Base-by-base conservation (phyloP, 2,113 vertebrate genomes). In the Ivindomyrus marchei region DNA sequence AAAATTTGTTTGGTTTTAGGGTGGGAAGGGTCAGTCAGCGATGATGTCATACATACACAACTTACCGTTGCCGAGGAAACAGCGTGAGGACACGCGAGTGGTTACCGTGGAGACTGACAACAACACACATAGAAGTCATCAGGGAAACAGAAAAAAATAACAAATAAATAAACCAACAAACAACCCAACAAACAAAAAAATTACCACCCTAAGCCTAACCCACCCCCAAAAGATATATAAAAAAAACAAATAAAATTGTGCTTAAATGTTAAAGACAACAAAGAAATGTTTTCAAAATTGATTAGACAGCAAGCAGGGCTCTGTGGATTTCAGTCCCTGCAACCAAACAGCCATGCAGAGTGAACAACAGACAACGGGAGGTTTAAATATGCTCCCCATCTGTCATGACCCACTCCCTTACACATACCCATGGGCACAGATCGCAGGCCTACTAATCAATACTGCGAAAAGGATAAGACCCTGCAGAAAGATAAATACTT, bases 51-150 rank as follows among this genome's bases (percentile, higher is more conserved):
- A 95, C 96, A 95, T 95, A 96, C 95, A 96, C 96, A 96, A 96
- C 96, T 96, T 96, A 96, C 96, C 96, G 95, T 96, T 95, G 95
- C 94, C 95, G 93, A 94, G 95, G 95, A 95, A 96, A 96, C 95
- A 95, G 95, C 95, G 96, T 96, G 96, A 96, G 94, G 96, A 96
- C 96, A 96, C 95, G 96, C 95, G 96, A 96, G 95, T 95, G 95
- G 95, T 96, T 96, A 96, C 95, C 96, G 96, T 96, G 96, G 96
- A 96, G 95, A 96, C 96, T 96, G 96, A 96, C 96, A 96, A 96
- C 95, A 96, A 95, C 96, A 95, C 96, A 96, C 95, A 96, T 94
- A 96, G 95, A 96, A 96, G 95, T 96, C 94, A 95, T 96, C 96
- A 96, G 95, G 96, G 96, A 96, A 96, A 96, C 95, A 95, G 95